Evolutionary conservation across 2,797 vertebrate species (phyloP), one percentile per base, ranked within the genome.

Genomic region (Lutjanus argentimaculatus): DNA sequence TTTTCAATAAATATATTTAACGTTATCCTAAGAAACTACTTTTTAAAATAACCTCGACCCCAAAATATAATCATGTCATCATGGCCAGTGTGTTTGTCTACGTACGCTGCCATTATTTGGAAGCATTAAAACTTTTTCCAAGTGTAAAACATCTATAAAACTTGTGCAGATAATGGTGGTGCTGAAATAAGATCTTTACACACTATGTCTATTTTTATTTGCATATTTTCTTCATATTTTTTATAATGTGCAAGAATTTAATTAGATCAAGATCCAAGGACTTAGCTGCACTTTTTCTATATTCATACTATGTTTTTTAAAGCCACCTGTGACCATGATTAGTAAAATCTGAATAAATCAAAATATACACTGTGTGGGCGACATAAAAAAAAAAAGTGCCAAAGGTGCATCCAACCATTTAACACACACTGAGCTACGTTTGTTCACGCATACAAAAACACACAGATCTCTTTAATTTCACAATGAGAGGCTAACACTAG

Each of bases 381-480:
- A 36, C 5, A 42, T 16, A 16, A 52, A 57, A 8, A 52, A 57
- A 8, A 1, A 67, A 59, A 36, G 4, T 2, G 13, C 13, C 9
- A 15, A 30, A 56, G n/a, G 2, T 46, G 49, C 63, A 55, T 22
- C 13, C 45, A 55, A n/a, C 8, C 17, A 25, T 42, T 4, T 40
- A 25, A 77, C 25, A 84, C 22, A 49, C 65, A 48, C 6, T 19
- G 4, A 0, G 8, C 59, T 45, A 14, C 58, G 43, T 72, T 65
- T 56, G 21, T 30, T 67, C 63, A 21, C 4, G 13, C 22, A 42
- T 10, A 56, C 15, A 63, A 75, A 75, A 76, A 73, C 58, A 69
- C 45, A 72, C 55, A 81, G n/a, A 77, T 61, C 49, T 79, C 58
- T 72, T 72, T 81, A 45, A 80, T 83, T 65, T 30, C 42, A 77